Evolutionary conservation across 2,888 invertebrate species (phyloP), one percentile per base, ranked within the genome.

Genomic region (Hanleya hanleyi): DNA sequence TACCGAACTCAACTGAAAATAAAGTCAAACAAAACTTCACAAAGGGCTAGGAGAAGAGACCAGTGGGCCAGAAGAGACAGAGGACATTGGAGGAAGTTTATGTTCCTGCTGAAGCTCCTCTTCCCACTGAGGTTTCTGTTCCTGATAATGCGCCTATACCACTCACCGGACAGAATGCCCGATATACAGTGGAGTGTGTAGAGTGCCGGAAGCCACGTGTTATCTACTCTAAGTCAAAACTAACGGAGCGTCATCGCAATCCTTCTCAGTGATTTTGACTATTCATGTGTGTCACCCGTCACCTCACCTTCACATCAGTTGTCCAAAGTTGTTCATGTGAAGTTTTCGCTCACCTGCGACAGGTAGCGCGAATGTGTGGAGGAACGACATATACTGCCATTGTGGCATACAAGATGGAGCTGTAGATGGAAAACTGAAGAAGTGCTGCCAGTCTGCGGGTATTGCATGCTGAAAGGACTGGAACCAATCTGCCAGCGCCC

Each of bases 1-100:
- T 73, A 75, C 64, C 37, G 75, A 38, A 73, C 75, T 29, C 41
- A 73, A n/a, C 41, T 73, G 18, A 69, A 70, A 1, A 12, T 26
- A 38, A 57, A 57, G 38, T 29, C 29, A 37, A 47, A 64, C n/a
- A 64, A 64, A 12, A 18, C 18, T 9, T 12, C 9, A 41, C 9
- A 12, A 12, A 41, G 18, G 18, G 18, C 18, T 18, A 9, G 41
- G 18, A 12, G 9, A 18, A 12, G 18, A 9, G 18, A 41, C 9
- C 9, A 41, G 41, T 41, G 41, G 41, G 18, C 41, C 9, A 9
- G 18, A 41, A 41, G 18, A 41, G 18, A 41, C 41, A 41, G 41
- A 41, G 18, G 18, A 41, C 41, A 12, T 12, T 41, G 41, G n/a
- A n/a, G n/a, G n/a, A n/a, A n/a, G n/a, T n/a, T n/a, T 12, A 18